A percentile compares a stretch with the other conserved stretches of the same genome.
phyloP scores from a whole-genome alignment of 2,113 vertebrate species.

The Ailuropoda melanoleuca region DNA sequence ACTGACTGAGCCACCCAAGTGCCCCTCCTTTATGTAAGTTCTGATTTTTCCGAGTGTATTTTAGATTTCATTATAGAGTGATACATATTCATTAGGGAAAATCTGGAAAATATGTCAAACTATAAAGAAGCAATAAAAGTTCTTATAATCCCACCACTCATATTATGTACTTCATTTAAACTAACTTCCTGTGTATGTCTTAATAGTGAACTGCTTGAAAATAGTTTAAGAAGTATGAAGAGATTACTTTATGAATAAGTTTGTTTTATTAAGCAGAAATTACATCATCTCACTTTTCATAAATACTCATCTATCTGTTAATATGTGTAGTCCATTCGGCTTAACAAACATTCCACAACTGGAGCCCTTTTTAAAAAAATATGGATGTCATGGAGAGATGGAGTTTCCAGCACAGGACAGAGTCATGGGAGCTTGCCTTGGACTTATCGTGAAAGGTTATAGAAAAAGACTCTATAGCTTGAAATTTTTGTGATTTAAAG shows the following conservation, averaged over 20 bases:
- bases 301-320: neutral
- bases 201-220: neutral
- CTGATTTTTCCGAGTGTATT: neutral
- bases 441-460: neutral
- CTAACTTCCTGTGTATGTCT: neutral
- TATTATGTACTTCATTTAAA: neutral
- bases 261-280: neutral
- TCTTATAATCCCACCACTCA: neutral
- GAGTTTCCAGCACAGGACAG: neutral
- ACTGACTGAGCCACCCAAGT: neutral
- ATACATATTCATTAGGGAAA: neutral
- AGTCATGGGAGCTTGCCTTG: neutral
- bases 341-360: neutral
- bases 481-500: neutral
- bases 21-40: neutral
- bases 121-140: neutral
- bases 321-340: neutral
- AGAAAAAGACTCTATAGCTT: neutral
- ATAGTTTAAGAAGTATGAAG: slow-evolving; percentile 8
- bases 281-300: neutral
- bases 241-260: neutral
- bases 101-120: neutral
- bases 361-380: neutral
- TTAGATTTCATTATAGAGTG: slow-evolving; percentile 18
- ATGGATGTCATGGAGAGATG: neutral